These are phyloP conservation scores for Ochropleura leucogaster DNA, from an alignment of 2,888 invertebrate genomes.

Conservation along the genomic window DNA sequence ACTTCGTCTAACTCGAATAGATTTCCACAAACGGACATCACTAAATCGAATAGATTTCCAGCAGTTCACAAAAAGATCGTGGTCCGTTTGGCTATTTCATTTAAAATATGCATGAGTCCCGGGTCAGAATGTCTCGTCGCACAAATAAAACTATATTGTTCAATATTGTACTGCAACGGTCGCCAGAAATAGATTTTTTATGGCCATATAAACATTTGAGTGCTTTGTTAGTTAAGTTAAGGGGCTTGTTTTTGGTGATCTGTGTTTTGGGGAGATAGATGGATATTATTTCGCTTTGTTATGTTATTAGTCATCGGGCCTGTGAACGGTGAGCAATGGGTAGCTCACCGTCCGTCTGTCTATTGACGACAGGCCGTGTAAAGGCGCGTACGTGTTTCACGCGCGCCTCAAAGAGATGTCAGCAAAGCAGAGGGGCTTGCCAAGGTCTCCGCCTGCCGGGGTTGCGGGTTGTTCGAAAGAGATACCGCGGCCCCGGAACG, in stretches of 20 bases:
- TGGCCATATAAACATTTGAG: constrained; percentile 58
- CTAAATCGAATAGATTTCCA: constrained; percentile 65
- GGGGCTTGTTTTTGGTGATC: constrained; percentile 18
- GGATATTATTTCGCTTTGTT: too few species aligned
- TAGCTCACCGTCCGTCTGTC: too few species aligned
- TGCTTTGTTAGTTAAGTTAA: constrained; percentile 36
- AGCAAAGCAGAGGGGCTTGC: too few species aligned
- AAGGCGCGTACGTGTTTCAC: too few species aligned
- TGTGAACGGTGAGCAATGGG: too few species aligned
- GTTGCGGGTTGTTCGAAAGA: too few species aligned
- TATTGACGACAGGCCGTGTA: too few species aligned
- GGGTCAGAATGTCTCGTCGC: constrained; percentile 74
- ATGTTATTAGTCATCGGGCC: too few species aligned
- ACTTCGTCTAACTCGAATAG: constrained; percentile 33
- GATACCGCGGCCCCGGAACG: too few species aligned
- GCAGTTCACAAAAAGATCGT: constrained; percentile 66
- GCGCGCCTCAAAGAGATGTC: too few species aligned
- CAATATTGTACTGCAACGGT: constrained; percentile 67
- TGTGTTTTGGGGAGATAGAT: not conserved
- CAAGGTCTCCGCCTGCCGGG: too few species aligned
- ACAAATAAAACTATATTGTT: constrained; percentile 77
- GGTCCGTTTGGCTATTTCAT: constrained; percentile 73
- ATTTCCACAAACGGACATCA: constrained; percentile 52
- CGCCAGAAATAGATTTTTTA: constrained; percentile 68
- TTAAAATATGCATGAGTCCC: constrained; percentile 82